phyloP scores from a whole-genome alignment of 2,888 invertebrate genomes.

The Stenotaenia linearis region DNA sequence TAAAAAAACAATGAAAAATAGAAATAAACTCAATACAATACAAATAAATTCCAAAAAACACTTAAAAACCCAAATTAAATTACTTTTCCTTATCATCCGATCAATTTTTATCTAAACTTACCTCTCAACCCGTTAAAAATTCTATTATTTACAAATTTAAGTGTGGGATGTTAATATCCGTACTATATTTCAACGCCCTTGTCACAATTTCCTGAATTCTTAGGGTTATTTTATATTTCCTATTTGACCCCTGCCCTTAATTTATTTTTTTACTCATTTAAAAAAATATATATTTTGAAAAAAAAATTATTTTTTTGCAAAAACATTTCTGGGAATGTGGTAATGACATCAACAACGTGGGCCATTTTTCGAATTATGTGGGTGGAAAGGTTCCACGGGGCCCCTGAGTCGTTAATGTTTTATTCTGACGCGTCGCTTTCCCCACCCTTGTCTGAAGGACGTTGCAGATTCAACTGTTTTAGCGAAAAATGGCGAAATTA shows the following conservation, averaged over 20 bases:
- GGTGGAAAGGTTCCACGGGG: neutral
- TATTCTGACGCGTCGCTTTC: neutral
- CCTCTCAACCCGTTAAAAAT: too few species aligned
- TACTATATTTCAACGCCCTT: neutral
- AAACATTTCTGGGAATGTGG: neutral
- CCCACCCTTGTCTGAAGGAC: conserved; percentile 9
- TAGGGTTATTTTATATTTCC: too few species aligned
- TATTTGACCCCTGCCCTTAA: neutral
- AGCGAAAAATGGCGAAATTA: neutral
- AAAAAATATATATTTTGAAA: too few species aligned
- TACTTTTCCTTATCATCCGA: too few species aligned
- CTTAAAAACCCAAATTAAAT: too few species aligned
- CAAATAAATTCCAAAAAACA: too few species aligned
- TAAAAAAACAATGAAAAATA: neutral
- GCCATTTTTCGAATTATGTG: neutral
- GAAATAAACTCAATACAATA: too few species aligned
- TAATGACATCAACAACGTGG: neutral
- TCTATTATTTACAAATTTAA: too few species aligned
- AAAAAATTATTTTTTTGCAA: too few species aligned
- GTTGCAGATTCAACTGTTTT: neutral
- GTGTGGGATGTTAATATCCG: neutral
- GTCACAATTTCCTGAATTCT: too few species aligned
- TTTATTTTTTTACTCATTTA: too few species aligned
- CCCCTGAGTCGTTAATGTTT: neutral
- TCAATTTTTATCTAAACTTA: too few species aligned